Percentiles rank a stretch among this genome's conserved stretches.
Evolutionary conservation across 2,888 invertebrate species (phyloP).

Genomic region (Pheosia tremula): DNA sequence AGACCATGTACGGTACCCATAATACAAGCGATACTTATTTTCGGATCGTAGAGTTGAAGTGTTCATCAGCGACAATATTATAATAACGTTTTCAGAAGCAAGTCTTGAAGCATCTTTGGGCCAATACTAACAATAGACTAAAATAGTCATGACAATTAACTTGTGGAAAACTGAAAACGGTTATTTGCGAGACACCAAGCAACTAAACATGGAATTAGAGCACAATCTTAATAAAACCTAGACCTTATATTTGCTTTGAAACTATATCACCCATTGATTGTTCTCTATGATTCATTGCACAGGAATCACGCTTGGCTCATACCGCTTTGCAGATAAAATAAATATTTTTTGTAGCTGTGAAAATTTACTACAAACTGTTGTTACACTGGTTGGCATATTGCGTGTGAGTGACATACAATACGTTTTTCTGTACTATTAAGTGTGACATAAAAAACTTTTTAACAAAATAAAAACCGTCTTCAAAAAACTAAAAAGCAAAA

Average conservation of each 20-base stretch:
- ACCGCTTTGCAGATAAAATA: constrained; percentile 54
- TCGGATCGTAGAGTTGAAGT: too few species aligned
- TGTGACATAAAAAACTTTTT: constrained; percentile 52
- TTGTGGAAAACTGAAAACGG: too few species aligned
- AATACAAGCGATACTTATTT: too few species aligned
- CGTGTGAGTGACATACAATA: constrained; percentile 39
- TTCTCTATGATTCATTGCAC: constrained; percentile 43
- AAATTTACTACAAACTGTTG: constrained; percentile 67
- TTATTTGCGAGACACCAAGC: too few species aligned
- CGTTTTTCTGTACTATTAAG: constrained; percentile 55
- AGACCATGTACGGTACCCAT: too few species aligned
- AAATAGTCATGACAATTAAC: too few species aligned
- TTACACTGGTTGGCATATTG: constrained; percentile 53
- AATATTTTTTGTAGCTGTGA: constrained; percentile 67
- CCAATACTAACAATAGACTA: too few species aligned
- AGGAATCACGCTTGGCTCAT: constrained; percentile 35
- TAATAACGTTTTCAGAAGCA: too few species aligned
- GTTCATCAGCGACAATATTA: too few species aligned
- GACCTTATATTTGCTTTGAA: neutral
- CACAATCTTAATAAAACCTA: neutral
- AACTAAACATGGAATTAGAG: neutral
- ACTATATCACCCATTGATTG: constrained; percentile 14
- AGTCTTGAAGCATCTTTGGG: too few species aligned
- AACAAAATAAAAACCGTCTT: too few species aligned
- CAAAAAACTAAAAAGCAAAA: too few species aligned